Evolutionary conservation across 1,140 invertebrate species (phyloP).

Genomic region (Drosophila takahashii): DNA sequence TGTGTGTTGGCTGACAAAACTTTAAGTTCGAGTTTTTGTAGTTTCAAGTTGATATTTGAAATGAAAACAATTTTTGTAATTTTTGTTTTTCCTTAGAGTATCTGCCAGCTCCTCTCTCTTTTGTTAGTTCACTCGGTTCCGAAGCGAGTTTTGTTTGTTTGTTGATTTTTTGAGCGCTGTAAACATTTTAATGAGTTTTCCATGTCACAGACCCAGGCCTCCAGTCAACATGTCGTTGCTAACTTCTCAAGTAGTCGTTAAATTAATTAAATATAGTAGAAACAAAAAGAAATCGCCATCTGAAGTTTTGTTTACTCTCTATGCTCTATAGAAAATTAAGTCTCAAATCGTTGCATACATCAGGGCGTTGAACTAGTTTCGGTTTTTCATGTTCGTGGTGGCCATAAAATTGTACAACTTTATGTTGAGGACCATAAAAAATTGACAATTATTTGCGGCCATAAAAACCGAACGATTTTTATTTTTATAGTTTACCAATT

Average conservation of each 20-base stretch:
- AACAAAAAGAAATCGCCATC: conserved; percentile 24
- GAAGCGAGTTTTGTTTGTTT: conserved; percentile 60
- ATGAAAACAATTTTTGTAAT: conserved; percentile 73
- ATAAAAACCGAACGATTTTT: conserved; percentile 68
- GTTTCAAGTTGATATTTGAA: conserved; percentile 62
- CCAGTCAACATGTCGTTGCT: conserved; percentile 55
- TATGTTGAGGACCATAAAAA: conserved; percentile 56
- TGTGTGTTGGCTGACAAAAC: conserved; percentile 16
- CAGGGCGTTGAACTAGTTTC: conserved; percentile 42
- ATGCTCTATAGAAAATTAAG: conserved; percentile 14
- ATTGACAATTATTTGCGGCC: conserved; percentile 70
- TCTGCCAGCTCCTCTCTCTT: conserved; percentile 14
- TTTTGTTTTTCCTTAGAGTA: conserved; percentile 17
- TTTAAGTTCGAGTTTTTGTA: conserved; percentile 45
- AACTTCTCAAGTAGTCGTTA: conserved; percentile 84
- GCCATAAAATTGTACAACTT: conserved; percentile 49
- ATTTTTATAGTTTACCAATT: conserved; percentile 63
- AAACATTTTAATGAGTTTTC: conserved; percentile 84
- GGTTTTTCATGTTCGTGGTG: neutral
- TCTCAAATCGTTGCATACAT: conserved; percentile 44
- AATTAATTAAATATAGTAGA: conserved; percentile 83
- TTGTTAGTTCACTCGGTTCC: conserved; percentile 39
- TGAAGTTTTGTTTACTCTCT: conserved; percentile 59
- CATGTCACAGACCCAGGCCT: conserved; percentile 62
- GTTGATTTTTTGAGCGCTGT: conserved; percentile 79